A percentile compares a stretch with the other conserved stretches of the same genome.
phyloP scores from a whole-genome alignment of 2,113 vertebrate genomes.

The Corvus cornix region DNA sequence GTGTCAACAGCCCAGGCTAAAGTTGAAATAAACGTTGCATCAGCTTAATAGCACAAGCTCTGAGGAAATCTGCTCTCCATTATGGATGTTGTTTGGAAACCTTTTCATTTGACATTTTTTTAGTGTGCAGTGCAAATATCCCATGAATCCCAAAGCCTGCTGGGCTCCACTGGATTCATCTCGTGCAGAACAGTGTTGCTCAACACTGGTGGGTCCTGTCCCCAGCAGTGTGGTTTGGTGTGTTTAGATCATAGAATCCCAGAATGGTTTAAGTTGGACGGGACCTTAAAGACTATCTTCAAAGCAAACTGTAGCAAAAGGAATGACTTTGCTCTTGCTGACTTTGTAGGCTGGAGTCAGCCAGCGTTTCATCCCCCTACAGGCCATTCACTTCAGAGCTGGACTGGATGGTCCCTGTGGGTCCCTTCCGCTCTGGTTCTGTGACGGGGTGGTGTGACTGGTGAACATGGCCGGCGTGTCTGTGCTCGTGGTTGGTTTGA shows the following conservation, averaged over 20 bases:
- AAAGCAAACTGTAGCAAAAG: not conserved
- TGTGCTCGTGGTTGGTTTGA: not conserved
- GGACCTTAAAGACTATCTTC: not conserved
- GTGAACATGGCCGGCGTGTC: not conserved
- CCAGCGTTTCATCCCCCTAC: not conserved
- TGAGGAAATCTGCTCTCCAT: not conserved
- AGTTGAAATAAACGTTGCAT: constrained; percentile 54
- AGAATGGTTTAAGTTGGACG: not conserved
- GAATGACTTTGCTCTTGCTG: not conserved
- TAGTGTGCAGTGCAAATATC: not conserved
- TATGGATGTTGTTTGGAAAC: not conserved
- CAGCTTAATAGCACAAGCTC: not conserved
- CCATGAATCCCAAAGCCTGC: not conserved
- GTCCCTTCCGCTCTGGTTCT: not conserved
- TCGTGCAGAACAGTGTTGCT: not conserved
- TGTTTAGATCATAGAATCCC: not conserved
- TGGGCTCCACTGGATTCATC: rapidly evolving
- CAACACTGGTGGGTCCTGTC: not conserved
- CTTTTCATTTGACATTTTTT: not conserved
- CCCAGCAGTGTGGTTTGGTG: not conserved
- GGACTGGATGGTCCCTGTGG: not conserved
- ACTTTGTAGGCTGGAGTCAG: not conserved
- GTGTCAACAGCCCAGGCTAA: constrained; percentile 41
- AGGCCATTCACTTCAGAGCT: not conserved
- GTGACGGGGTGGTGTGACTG: not conserved